A percentile compares a stretch with the other conserved stretches of the same genome.
Evolutionary conservation across 2,113 vertebrate species (phyloP).

Genomic region (Anhinga anhinga): DNA sequence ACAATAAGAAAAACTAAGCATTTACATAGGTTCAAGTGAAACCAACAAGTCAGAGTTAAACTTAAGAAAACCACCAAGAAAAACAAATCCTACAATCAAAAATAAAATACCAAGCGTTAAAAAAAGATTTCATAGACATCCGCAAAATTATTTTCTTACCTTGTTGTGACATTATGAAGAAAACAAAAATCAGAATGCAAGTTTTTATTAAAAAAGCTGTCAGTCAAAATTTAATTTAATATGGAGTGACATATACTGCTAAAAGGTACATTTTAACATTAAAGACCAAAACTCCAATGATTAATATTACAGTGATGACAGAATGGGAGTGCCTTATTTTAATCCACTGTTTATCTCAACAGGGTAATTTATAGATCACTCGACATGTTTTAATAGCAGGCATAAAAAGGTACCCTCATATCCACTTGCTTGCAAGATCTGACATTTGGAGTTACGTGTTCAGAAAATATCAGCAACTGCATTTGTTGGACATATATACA

Average conservation of each 20-base stretch:
- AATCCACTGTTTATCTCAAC: conserved; percentile 83
- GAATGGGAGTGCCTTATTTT: conserved; percentile 77
- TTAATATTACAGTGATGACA: conserved; percentile 82
- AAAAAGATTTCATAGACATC: conserved; percentile 22
- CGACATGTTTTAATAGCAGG: conserved; percentile 83
- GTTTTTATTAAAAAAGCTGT: conserved; percentile 82
- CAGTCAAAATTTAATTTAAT: conserved; percentile 79
- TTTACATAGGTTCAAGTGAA: neutral
- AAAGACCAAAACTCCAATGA: conserved; percentile 74
- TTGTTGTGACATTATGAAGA: conserved; percentile 72
- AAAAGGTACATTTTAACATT: conserved; percentile 82
- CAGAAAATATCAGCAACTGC: conserved; percentile 71
- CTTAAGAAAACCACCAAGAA: neutral
- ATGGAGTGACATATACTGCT: conserved; percentile 73
- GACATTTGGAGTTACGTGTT: conserved; percentile 73
- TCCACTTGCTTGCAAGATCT: conserved; percentile 68
- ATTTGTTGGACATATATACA: conserved; percentile 73
- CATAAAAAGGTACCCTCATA: conserved; percentile 76
- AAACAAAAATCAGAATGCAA: conserved; percentile 70
- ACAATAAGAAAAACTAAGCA: neutral
- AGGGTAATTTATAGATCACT: conserved; percentile 83
- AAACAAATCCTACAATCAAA: neutral
- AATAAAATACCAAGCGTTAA: conserved; percentile 18
- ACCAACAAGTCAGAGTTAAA: neutral
- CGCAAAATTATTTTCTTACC: conserved; percentile 64